These are phyloP conservation scores for Mamestra brassicae DNA, from an alignment of 2,888 invertebrate species.

Conservation along the genomic window DNA sequence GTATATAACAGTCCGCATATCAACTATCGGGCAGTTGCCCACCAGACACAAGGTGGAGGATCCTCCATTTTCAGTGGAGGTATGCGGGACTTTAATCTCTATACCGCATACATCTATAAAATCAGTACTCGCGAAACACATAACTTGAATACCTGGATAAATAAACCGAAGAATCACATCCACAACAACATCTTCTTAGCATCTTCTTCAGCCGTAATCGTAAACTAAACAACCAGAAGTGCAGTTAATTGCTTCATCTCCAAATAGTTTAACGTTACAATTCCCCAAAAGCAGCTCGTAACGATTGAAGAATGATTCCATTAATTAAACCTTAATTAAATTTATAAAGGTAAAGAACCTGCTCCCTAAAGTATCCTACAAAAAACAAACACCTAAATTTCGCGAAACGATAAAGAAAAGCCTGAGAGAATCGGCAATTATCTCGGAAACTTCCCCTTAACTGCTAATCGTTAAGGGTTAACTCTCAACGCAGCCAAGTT, in stretches of 20 bases:
- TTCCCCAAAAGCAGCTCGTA: background rate
- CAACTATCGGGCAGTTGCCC: no score
- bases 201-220: background rate
- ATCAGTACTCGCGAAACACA: background rate
- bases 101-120: no score
- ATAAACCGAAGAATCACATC: background rate
- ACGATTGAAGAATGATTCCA: slow-evolving; percentile 31
- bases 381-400: slow-evolving; percentile 52
- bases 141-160: background rate
- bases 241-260: slow-evolving; percentile 1
- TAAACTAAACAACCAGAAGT: background rate
- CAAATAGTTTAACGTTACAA: slow-evolving; percentile 9
- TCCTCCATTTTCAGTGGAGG: no score
- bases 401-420: slow-evolving; percentile 60
- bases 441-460: slow-evolving; percentile 71
- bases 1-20: no score
- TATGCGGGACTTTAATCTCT: no score
- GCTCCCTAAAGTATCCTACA: slow-evolving; percentile 34
- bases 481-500: slow-evolving; percentile 79
- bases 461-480: slow-evolving; percentile 84
- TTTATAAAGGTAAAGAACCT: slow-evolving; percentile 30
- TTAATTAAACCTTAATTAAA: slow-evolving; percentile 43
- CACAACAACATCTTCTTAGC: background rate
- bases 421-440: slow-evolving; percentile 74
- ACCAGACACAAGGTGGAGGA: no score